phyloP scores from a whole-genome alignment of 2,888 invertebrate genomes.

The Hetaerina titia region DNA sequence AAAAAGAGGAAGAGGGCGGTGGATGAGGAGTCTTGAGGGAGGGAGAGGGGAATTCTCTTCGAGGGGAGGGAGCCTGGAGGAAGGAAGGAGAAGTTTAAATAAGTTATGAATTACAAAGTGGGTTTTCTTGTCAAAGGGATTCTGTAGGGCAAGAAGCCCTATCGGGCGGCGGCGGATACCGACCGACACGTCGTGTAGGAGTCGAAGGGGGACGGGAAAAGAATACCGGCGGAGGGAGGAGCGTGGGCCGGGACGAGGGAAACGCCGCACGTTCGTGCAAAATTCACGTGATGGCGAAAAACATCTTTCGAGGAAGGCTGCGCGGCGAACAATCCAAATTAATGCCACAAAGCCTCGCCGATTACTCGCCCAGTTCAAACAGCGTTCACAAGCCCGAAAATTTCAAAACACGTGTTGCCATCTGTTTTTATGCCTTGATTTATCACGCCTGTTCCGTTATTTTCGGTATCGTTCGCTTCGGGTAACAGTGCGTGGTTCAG shows the following conservation, averaged over 20 bases:
- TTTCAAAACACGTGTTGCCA: too few species aligned
- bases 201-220: neutral
- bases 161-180: neutral
- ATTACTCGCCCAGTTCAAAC: neutral
- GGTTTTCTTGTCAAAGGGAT: slow-evolving; percentile 42
- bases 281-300: neutral
- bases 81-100: slow-evolving; percentile 54
- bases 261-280: neutral
- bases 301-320: neutral
- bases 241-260: neutral
- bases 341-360: neutral
- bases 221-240: neutral
- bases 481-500: too few species aligned
- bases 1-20: neutral
- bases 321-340: neutral
- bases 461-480: too few species aligned
- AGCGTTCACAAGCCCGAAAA: too few species aligned
- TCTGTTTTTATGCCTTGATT: too few species aligned
- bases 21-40: neutral
- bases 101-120: slow-evolving; percentile 54
- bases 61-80: too few species aligned
- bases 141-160: slow-evolving; percentile 32
- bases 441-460: too few species aligned
- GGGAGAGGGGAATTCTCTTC: neutral
- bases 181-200: neutral